Base-by-base conservation (phyloP, 2,797 vertebrate genomes). In the Falco berigora region DNA sequence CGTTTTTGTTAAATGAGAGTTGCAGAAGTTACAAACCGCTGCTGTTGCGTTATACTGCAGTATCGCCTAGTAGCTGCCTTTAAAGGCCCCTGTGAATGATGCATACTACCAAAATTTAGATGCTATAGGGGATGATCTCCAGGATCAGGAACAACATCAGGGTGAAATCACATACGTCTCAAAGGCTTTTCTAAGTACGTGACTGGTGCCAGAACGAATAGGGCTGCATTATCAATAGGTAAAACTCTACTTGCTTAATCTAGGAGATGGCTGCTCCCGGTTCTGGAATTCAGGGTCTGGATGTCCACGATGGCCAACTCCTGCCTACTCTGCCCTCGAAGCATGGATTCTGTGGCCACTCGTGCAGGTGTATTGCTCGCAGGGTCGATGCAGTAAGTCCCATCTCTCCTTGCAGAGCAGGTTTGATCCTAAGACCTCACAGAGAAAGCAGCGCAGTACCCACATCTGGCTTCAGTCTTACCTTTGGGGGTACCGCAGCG, bases 281-380 rank as follows among this genome's bases (percentile, higher is more conserved):
- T 10, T 32, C 55, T 56, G 90, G 40, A 28, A 9, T 32, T 36
- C 40, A 22, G 67, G 18, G n/a, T 18, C 27, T n/a, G 25, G 67
- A 8, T 30, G 50, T 25, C 50, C 8, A 0, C 1, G 15, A 18
- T 2, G 1, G 28, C 61, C 21, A 30, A 4, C 15, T 80, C 73
- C 88, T 42, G 61, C 40, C 63, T 38, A 11, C 22, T 34, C 38
- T n/a, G 66, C 1, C 23, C 4, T 4, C 0, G 0, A 32, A 49
- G 59, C 23, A 5, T 3, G 38, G 84, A 5, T 4, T 3, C 12
- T 12, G 73, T 46, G 28, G 67, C 63, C 36, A 14, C 3, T 24
- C 10, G 4, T 2, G 38, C 25, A 2, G 1, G 32, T 1, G 4
- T 15, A 2, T 1, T 9, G 85, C 71, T 52, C 0, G 0, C 59